Evolutionary conservation across 2,888 invertebrate genomes (phyloP).

Genomic region (Tachina grossa): DNA sequence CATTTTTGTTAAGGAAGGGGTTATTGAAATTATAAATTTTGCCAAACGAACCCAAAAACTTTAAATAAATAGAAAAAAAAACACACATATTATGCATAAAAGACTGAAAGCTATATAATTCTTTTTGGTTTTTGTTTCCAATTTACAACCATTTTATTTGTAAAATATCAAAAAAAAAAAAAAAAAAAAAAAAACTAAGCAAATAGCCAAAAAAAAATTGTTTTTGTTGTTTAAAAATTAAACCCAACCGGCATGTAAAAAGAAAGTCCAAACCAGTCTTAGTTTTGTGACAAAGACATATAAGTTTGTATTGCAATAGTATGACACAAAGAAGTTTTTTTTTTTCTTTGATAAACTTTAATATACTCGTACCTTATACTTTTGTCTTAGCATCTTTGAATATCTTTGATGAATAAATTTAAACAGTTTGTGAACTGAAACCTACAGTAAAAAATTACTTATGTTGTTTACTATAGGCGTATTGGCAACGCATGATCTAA

Average conservation of each 20-base stretch:
- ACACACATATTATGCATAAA: conserved; percentile 13
- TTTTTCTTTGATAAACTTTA: too few relatives aligned
- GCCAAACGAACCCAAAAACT: background rate
- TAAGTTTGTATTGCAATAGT: conserved; percentile 34
- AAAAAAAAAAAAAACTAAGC: background rate
- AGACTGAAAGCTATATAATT: background rate
- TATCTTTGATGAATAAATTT: too few relatives aligned
- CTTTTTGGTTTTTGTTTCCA: background rate
- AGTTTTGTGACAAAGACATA: conserved; percentile 58
- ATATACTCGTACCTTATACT: too few relatives aligned
- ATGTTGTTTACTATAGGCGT: too few relatives aligned
- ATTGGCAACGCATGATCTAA: too few relatives aligned
- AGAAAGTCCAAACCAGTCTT: conserved; percentile 40
- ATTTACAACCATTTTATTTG: background rate
- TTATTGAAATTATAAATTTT: conserved; percentile 15
- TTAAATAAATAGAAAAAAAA: background rate
- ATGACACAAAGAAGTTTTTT: background rate
- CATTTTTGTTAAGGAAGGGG: conserved; percentile 15
- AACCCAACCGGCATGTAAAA: conserved; percentile 16
- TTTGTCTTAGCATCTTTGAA: too few relatives aligned
- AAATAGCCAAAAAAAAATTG: background rate
- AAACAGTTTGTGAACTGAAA: too few relatives aligned
- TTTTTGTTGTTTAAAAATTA: background rate
- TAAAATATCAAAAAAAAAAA: background rate
- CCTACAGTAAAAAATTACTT: too few relatives aligned